Percentiles rank a stretch among this genome's conserved stretches.
Evolutionary conservation across 2,888 invertebrate species (phyloP).

Genomic region (Seladonia tumulorum): DNA sequence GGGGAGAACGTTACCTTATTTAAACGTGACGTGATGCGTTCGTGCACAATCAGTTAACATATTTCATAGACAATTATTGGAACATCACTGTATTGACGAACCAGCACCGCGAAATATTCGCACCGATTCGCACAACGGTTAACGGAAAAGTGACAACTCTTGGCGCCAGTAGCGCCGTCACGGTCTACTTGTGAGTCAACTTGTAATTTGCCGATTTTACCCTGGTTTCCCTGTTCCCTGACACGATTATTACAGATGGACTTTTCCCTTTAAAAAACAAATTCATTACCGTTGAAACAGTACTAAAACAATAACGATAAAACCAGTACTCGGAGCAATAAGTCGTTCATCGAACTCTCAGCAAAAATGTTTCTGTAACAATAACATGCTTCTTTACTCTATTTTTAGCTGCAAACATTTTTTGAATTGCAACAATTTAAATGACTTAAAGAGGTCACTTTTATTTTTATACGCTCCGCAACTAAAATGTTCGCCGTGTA

Average conservation of each 20-base stretch:
- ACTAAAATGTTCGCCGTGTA: neutral
- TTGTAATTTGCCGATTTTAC: constrained; percentile 32
- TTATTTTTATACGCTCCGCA: neutral
- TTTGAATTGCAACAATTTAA: neutral
- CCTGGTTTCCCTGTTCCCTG: constrained; percentile 3
- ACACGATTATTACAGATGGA: constrained; percentile 5
- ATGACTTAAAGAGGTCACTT: neutral
- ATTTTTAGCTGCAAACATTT: neutral
- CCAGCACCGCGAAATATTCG: constrained; percentile 45
- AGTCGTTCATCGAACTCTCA: neutral
- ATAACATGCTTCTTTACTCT: neutral
- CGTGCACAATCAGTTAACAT: constrained; percentile 45
- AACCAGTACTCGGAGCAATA: neutral
- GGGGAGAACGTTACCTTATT: constrained; percentile 44
- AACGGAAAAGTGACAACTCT: constrained; percentile 70
- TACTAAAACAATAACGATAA: neutral
- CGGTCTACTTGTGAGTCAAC: constrained; percentile 56
- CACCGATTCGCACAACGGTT: constrained; percentile 43
- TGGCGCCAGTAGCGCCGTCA: constrained; percentile 50
- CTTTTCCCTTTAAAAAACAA: neutral
- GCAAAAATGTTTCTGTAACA: neutral
- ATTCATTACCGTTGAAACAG: too few species aligned
- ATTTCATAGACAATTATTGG: constrained; percentile 57
- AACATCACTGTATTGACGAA: constrained; percentile 44
- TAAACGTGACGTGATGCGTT: constrained; percentile 22